Conservation (phyloP, 2,113 vertebrate genomes). For the Gracilinanus agilis region DNA sequence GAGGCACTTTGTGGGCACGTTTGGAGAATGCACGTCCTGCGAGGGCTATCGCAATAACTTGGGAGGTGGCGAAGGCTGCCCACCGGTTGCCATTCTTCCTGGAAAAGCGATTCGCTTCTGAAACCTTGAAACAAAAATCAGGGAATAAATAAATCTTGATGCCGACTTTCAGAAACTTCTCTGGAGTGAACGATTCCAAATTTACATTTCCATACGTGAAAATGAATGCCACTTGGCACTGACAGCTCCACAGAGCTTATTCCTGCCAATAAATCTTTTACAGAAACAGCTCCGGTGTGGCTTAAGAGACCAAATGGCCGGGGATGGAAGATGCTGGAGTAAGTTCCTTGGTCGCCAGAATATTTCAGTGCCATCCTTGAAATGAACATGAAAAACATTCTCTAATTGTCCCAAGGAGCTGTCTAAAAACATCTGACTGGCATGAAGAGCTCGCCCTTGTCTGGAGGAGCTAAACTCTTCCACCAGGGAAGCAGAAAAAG, state of each 20-base stretch:
- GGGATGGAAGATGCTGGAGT: slow-evolving; percentile 25
- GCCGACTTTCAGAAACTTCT: slow-evolving; percentile 44
- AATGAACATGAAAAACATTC: neutral
- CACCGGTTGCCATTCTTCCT: neutral
- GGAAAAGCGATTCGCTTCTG: neutral
- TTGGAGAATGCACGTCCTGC: neutral
- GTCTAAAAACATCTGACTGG: slow-evolving; percentile 42
- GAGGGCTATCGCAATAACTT: neutral
- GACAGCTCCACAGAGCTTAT: slow-evolving; percentile 40
- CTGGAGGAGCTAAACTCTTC: slow-evolving; percentile 53
- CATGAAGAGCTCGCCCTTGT: neutral
- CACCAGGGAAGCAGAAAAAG: slow-evolving; percentile 61
- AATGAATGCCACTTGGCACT: neutral
- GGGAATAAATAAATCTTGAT: slow-evolving; percentile 37
- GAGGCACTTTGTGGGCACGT: neutral
- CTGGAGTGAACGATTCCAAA: slow-evolving; percentile 29
- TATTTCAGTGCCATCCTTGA: slow-evolving; percentile 42
- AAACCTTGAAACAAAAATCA: slow-evolving; percentile 36
- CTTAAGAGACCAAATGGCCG: slow-evolving; percentile 50
- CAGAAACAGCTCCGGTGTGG: slow-evolving; percentile 19
- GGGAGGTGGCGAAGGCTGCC: neutral
- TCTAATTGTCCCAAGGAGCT: slow-evolving; percentile 16
- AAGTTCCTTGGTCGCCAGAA: neutral
- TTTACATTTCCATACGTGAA: slow-evolving; percentile 65
- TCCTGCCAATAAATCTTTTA: slow-evolving; percentile 64